Percentiles rank a stretch among this genome's conserved stretches.
Conservation (phyloP, 2,113 vertebrate genomes). For the Centrocercus urophasianus region DNA sequence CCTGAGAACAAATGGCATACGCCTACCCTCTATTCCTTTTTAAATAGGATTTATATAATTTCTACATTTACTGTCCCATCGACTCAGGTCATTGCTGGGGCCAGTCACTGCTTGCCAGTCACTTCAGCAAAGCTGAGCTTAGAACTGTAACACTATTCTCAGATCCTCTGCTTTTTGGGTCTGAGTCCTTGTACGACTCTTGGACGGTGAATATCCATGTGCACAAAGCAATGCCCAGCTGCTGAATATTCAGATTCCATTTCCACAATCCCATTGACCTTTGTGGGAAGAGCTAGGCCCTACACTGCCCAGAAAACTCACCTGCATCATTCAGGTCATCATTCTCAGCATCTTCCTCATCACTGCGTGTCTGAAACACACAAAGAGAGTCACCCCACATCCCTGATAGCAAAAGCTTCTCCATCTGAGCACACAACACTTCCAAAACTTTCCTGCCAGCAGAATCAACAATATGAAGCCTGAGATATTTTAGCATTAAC, state of each 20-base stretch:
- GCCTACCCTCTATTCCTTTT: background rate
- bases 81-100: background rate
- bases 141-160: background rate
- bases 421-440: background rate
- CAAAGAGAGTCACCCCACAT: background rate
- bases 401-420: background rate
- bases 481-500: background rate
- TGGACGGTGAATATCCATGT: background rate
- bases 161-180: background rate
- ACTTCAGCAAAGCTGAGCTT: background rate
- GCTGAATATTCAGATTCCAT: background rate
- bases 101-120: background rate
- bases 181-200: background rate
- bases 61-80: background rate
- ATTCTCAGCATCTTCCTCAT: constrained; percentile 82
- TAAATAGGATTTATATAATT: background rate
- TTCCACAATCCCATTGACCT: background rate
- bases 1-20: background rate
- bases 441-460: background rate
- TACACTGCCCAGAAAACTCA: constrained; percentile 37
- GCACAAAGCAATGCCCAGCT: background rate
- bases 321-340: constrained; percentile 78
- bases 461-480: background rate
- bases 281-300: too few relatives aligned
- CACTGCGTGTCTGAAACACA: constrained; percentile 75